A percentile compares a stretch with the other conserved stretches of the same genome.
Conservation (phyloP, 2,113 vertebrate species). For the Tympanuchus pallidicinctus region DNA sequence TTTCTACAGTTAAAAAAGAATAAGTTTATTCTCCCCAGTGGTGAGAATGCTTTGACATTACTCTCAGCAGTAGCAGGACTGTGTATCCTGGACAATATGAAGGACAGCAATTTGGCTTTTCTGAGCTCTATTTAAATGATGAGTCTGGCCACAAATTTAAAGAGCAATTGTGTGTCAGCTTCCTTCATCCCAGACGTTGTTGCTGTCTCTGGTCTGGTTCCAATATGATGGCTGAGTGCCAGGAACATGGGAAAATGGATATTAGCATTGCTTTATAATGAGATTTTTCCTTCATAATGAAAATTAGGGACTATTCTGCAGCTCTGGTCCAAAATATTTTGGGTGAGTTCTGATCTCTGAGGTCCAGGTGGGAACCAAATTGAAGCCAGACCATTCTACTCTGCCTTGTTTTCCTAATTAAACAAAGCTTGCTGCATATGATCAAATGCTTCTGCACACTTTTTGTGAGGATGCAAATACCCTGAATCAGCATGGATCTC, state of each 20-base stretch:
- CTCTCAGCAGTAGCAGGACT: neutral
- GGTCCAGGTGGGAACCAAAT: neutral
- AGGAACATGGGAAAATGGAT: neutral
- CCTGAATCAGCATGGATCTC: fast-evolving
- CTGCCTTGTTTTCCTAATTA: neutral
- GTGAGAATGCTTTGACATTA: neutral
- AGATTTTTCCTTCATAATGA: neutral
- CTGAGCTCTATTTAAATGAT: neutral
- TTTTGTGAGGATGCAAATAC: neutral
- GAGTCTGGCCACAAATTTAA: neutral
- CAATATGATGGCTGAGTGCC: neutral
- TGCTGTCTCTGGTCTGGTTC: neutral
- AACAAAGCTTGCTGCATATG: neutral
- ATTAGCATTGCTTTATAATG: neutral
- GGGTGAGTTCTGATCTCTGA: neutral
- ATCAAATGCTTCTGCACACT: neutral
- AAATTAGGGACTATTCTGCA: neutral
- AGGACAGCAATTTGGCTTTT: neutral
- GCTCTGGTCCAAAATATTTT: neutral
- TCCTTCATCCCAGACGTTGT: neutral
- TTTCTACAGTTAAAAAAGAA: neutral
- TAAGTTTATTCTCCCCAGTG: neutral
- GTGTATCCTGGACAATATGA: neutral
- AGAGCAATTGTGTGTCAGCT: neutral
- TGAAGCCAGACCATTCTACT: neutral